Evolutionary conservation across 2,113 vertebrate species (phyloP).

Genomic region (Chaetorhynchus papuensis): DNA sequence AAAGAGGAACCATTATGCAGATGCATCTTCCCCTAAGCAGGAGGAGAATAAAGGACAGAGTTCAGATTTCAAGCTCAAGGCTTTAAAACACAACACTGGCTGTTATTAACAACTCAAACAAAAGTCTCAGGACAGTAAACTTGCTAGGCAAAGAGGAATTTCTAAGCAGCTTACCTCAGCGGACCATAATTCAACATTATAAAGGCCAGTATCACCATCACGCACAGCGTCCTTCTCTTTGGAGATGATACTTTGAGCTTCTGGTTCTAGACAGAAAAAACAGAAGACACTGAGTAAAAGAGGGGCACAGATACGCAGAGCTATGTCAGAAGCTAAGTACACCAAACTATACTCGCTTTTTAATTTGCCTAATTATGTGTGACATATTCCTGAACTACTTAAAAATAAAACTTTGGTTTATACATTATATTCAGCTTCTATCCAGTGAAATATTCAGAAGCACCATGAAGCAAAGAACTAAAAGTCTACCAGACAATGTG

Average conservation of each 20-base stretch:
- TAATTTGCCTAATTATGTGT: background rate
- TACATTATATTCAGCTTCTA: background rate
- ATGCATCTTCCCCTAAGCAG: background rate
- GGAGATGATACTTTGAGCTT: slow-evolving; percentile 82
- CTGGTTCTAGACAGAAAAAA: slow-evolving; percentile 77
- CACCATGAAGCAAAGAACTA: background rate
- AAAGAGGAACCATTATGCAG: background rate
- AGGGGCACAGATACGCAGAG: background rate
- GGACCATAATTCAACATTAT: slow-evolving; percentile 83
- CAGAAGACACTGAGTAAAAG: background rate
- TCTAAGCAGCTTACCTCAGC: slow-evolving; percentile 75
- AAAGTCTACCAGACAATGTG: background rate
- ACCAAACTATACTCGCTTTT: background rate
- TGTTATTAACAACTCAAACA: background rate
- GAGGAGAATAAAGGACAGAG: background rate
- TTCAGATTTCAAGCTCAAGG: background rate
- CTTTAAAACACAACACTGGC: background rate
- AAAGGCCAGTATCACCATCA: slow-evolving; percentile 87
- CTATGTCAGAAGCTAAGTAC: background rate
- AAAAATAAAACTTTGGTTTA: background rate
- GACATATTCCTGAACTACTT: background rate
- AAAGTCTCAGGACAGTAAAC: background rate
- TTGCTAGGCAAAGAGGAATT: background rate
- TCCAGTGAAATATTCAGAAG: background rate
- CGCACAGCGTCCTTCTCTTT: slow-evolving; percentile 87